A percentile compares a stretch with the other conserved stretches of the same genome.
Conservation (phyloP, 2,113 vertebrate genomes). For the Ursus arctos region DNA sequence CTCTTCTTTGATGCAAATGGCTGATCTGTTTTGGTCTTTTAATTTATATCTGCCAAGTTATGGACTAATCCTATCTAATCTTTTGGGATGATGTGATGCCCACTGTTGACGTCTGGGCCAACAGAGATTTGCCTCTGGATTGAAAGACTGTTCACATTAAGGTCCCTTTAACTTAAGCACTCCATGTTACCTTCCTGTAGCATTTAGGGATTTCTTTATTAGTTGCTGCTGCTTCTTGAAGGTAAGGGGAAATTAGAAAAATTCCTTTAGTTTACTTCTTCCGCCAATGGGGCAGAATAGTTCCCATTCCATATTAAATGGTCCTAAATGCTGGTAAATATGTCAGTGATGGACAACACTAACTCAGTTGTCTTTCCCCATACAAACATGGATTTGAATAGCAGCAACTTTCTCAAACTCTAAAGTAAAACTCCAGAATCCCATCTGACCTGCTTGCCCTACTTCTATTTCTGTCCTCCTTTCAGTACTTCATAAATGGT, state of each 20-base stretch:
- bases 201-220: background rate
- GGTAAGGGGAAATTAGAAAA: background rate
- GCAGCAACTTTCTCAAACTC: background rate
- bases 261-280: background rate
- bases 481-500: background rate
- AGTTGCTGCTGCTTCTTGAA: background rate
- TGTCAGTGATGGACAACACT: background rate
- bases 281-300: background rate
- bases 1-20: background rate
- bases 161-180: background rate
- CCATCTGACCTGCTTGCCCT: background rate
- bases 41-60: background rate
- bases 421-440: background rate
- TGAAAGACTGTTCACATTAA: background rate
- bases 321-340: background rate
- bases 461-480: background rate
- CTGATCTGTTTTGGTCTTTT: background rate
- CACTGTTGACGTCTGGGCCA: background rate
- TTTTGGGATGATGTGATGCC: background rate
- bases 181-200: background rate
- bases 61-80: background rate
- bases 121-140: background rate
- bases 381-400: background rate
- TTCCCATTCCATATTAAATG: background rate
- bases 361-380: background rate